phyloP scores from a whole-genome alignment of 2,888 invertebrate species.

The Drosophila vallismaia region DNA sequence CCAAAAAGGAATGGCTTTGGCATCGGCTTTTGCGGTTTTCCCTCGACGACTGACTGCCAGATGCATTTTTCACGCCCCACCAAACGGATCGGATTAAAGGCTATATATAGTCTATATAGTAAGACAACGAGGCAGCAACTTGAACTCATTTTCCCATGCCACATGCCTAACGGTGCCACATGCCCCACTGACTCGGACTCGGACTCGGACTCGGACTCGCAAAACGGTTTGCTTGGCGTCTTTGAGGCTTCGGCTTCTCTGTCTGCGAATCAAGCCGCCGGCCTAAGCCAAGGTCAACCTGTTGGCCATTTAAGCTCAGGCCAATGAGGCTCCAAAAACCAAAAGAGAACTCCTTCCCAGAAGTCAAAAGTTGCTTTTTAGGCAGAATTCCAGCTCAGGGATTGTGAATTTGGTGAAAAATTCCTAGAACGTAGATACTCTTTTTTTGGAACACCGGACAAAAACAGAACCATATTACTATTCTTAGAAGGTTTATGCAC shows the following conservation, averaged over 20 bases:
- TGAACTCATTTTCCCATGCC: conserved; percentile 26
- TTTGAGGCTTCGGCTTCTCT: conserved; percentile 23
- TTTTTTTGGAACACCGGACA: not conserved
- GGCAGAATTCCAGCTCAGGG: not conserved
- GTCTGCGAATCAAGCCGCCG: conserved; percentile 20
- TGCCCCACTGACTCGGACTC: not conserved
- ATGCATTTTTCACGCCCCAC: conserved; percentile 62
- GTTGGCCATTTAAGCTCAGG: conserved; percentile 44
- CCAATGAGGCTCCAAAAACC: no score
- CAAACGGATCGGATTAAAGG: conserved; percentile 42
- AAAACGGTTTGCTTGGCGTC: not conserved
- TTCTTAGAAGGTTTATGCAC: conserved; percentile 19
- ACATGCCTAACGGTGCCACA: conserved; percentile 10
- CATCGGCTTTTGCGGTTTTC: not conserved
- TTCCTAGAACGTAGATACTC: not conserved
- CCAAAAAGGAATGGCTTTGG: conserved; percentile 29
- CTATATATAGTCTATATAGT: not conserved
- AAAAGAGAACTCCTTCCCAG: not conserved
- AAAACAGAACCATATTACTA: not conserved
- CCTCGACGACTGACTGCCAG: not conserved
- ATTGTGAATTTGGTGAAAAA: no score
- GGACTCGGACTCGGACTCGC: not conserved
- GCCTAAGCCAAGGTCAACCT: conserved; percentile 55
- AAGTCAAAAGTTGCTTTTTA: not conserved
- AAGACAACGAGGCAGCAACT: conserved; percentile 10